Evolutionary conservation across 2,797 vertebrate genomes (phyloP).

Genomic region (Typhlichthys subterraneus): DNA sequence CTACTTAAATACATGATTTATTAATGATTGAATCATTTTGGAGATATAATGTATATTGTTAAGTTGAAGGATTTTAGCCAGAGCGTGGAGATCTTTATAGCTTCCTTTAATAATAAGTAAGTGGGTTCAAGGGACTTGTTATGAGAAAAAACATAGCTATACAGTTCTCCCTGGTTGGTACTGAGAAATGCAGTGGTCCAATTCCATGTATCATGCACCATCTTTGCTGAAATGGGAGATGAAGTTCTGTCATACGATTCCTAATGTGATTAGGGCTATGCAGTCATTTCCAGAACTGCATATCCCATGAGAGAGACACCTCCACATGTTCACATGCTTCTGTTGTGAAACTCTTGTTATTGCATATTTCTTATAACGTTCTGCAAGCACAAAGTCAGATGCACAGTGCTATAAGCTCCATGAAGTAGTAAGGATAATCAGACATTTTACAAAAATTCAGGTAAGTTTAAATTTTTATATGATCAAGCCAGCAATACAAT

Average conservation of each 20-base stretch:
- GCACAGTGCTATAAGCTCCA: conserved; percentile 20
- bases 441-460: conserved; percentile 25
- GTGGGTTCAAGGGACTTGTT: conserved; percentile 11
- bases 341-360: conserved; percentile 64
- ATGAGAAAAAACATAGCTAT: not conserved
- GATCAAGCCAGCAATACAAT: no score
- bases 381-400: conserved; percentile 14
- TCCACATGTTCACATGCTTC: conserved; percentile 38
- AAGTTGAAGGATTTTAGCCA: not conserved
- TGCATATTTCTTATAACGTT: conserved; percentile 48
- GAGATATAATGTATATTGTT: not conserved
- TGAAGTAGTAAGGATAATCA: conserved; percentile 15
- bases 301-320: conserved; percentile 60
- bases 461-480: conserved; percentile 41
- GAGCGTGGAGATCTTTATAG: no score
- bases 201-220: conserved; percentile 30
- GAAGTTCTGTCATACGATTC: conserved; percentile 50
- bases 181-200: conserved; percentile 39
- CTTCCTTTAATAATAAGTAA: not conserved
- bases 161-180: conserved; percentile 3
- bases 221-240: conserved; percentile 48
- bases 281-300: conserved; percentile 59
- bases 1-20: not conserved
- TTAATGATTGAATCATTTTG: not conserved
- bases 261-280: not conserved